A percentile compares a stretch with the other conserved stretches of the same genome.
phyloP scores from a whole-genome alignment of 2,888 invertebrate genomes.

The Ophion ventricosus region DNA sequence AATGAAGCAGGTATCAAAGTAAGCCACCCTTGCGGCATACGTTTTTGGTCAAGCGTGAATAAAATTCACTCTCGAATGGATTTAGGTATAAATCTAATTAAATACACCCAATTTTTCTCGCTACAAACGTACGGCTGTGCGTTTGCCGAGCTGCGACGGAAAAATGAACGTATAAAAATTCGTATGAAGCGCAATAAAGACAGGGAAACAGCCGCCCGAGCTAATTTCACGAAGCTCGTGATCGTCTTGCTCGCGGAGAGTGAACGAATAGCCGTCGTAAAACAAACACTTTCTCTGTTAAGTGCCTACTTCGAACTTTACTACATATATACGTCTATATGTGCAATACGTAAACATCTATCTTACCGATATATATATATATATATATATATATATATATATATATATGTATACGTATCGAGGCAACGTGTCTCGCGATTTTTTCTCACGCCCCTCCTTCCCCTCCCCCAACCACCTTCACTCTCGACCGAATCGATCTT shows the following conservation, averaged over 20 bases:
- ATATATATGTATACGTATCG: too few species aligned
- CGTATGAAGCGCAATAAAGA: constrained; percentile 10
- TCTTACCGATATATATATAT: too few species aligned
- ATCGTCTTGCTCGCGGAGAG: constrained; percentile 54
- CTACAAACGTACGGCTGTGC: too few species aligned
- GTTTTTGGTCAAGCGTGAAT: too few species aligned
- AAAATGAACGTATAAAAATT: constrained; percentile 27
- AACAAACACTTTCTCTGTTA: constrained; percentile 71
- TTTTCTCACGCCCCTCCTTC: constrained; percentile 3
- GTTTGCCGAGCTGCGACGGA: not conserved
- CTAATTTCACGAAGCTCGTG: constrained; percentile 71
- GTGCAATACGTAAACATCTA: not conserved
- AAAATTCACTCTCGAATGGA: too few species aligned
- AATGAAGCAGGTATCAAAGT: too few species aligned
- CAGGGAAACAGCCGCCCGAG: constrained; percentile 40
- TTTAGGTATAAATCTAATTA: constrained; percentile 11
- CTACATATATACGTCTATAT: constrained; percentile 15
- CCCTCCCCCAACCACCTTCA: constrained; percentile 18
- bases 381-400: too few species aligned
- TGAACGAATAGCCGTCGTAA: constrained; percentile 63
- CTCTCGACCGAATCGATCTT: constrained; percentile 42
- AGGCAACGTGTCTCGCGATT: constrained; percentile 17
- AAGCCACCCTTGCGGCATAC: too few species aligned
- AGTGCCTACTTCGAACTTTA: constrained; percentile 54
- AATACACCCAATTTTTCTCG: not conserved